Conservation (phyloP, 2,888 invertebrate genomes). For the Microplitis deprimator region DNA sequence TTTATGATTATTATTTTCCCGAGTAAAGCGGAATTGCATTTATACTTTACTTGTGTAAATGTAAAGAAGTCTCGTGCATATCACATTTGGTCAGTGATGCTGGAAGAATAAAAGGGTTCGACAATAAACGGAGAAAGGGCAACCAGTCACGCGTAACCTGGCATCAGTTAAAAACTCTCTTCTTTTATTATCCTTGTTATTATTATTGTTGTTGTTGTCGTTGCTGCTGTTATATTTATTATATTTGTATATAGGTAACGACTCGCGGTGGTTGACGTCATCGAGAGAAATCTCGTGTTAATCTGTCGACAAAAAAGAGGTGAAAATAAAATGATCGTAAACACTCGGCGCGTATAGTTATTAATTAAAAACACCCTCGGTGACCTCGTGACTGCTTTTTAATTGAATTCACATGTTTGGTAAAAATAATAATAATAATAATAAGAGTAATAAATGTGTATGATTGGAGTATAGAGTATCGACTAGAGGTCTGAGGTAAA, state of each 20-base stretch:
- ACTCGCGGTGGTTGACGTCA: not conserved
- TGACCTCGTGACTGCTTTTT: no score
- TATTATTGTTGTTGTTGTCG: not conserved
- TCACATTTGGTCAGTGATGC: slow-evolving; percentile 19
- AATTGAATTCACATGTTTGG: no score
- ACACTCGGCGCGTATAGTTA: no score
- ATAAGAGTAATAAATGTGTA: no score
- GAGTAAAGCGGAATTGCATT: slow-evolving; percentile 2
- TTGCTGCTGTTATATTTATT: not conserved
- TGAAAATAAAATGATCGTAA: no score
- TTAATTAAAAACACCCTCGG: no score
- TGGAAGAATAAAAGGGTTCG: slow-evolving; percentile 29
- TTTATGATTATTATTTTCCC: slow-evolving; percentile 22
- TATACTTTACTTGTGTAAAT: no score
- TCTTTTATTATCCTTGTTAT: not conserved
- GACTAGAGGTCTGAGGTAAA: no score
- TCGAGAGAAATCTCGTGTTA: not conserved
- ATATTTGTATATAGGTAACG: not conserved
- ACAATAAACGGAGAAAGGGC: slow-evolving; percentile 23
- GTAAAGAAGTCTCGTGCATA: not conserved
- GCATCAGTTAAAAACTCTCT: not conserved
- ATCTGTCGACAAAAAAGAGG: not conserved
- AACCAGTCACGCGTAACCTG: not conserved
- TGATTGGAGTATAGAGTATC: no score
- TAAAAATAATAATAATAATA: no score